Conservation (phyloP, 92 coral and sea anemone species). For the Desmophyllum pertusum region DNA sequence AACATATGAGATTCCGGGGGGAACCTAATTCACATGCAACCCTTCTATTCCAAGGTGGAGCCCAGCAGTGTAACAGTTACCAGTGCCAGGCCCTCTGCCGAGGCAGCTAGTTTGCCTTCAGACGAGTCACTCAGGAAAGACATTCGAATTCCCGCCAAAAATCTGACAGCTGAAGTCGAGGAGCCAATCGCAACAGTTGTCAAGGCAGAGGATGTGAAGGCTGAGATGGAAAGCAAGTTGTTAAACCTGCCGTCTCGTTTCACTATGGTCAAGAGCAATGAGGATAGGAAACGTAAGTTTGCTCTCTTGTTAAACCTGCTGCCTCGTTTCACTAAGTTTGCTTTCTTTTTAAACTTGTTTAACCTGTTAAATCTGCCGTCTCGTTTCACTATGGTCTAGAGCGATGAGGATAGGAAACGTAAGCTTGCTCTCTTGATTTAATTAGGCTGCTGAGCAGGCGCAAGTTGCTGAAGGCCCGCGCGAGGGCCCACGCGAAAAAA, state of each 20-base stretch:
- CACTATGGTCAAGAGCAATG: conserved; percentile 1
- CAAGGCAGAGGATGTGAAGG: conserved; percentile 27
- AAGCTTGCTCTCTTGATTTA: background rate
- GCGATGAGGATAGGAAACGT: conserved; percentile 28
- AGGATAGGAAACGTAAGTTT: conserved; percentile 30
- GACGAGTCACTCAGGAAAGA: conserved; percentile 75
- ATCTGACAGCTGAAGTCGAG: conserved; percentile 63
- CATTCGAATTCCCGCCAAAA: conserved; percentile 83
- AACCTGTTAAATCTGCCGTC: conserved; percentile 39
- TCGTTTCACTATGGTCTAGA: conserved; percentile 1
- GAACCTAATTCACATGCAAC: background rate
- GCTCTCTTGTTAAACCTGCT: no score
- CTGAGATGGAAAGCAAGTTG: conserved; percentile 56
- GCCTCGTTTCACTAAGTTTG: no score
- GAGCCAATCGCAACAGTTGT: conserved; percentile 35
- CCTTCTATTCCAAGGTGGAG: conserved; percentile 27
- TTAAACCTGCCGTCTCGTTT: conserved; percentile 34
- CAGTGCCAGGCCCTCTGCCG: conserved; percentile 48
- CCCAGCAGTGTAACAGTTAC: conserved; percentile 34
- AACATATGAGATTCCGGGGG: background rate
- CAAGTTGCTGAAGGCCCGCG: background rate
- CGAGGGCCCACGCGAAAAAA: background rate
- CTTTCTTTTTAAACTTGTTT: no score
- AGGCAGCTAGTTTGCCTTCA: conserved; percentile 4
- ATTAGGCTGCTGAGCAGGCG: background rate